A percentile compares a stretch with the other conserved stretches of the same genome.
These are phyloP conservation scores for Eutrigla gurnardus DNA, from an alignment of 2,797 vertebrate species.

Conservation along the genomic window DNA sequence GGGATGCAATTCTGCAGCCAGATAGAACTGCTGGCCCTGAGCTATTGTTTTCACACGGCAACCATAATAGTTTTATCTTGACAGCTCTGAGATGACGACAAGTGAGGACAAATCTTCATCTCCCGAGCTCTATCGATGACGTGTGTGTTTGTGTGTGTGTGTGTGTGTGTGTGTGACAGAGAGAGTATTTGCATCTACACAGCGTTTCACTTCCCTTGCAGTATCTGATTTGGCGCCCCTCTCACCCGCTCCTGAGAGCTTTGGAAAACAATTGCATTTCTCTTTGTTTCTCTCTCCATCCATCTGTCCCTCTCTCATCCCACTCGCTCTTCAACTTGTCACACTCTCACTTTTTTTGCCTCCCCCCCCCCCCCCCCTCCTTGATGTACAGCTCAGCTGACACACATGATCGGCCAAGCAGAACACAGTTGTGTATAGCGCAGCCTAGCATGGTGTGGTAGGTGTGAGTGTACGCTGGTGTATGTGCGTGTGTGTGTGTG, in stretches of 20 bases:
- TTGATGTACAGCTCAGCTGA: constrained; percentile 74
- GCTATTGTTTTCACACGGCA: constrained; percentile 73
- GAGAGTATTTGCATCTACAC: constrained; percentile 59
- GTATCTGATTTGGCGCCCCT: constrained; percentile 74
- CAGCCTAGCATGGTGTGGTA: constrained; percentile 52
- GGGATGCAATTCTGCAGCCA: constrained; percentile 35
- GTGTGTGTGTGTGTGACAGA: not conserved
- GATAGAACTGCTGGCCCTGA: constrained; percentile 54
- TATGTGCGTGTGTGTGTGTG: constrained; percentile 41
- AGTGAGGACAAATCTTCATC: constrained; percentile 70
- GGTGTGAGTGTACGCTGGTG: constrained; percentile 38
- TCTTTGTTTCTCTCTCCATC: constrained; percentile 63
- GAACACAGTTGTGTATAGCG: constrained; percentile 66
- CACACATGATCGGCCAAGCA: constrained; percentile 77
- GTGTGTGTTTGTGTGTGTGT: constrained; percentile 21
- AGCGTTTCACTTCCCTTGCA: constrained; percentile 51
- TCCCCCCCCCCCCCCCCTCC: not conserved
- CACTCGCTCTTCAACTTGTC: constrained; percentile 51
- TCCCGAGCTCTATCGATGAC: constrained; percentile 42
- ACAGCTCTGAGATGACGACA: constrained; percentile 68
- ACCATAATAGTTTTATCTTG: constrained; percentile 73
- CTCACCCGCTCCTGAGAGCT: constrained; percentile 67
- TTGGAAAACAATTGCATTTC: constrained; percentile 74
- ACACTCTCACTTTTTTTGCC: constrained; percentile 23
- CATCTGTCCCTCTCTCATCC: constrained; percentile 64